phyloP scores from a whole-genome alignment of 2,797 vertebrate species.

The Sebastiscus tertius region DNA sequence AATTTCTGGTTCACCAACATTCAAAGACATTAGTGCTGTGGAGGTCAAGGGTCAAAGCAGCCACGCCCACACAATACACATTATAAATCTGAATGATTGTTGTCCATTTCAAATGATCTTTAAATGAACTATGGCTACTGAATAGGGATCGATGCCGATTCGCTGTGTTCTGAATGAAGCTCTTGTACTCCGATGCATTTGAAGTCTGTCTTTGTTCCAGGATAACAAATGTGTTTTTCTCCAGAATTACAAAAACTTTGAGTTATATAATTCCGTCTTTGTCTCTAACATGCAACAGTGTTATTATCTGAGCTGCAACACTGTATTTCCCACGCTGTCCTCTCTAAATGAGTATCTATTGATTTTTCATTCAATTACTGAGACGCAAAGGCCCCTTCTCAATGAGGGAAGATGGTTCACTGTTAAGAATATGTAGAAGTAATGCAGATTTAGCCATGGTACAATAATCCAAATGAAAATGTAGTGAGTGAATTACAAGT shows the following conservation, averaged over 20 bases:
- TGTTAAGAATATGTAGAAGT: background rate
- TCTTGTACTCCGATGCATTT: background rate
- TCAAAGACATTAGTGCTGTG: background rate
- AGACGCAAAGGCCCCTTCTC: background rate
- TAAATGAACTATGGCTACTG: conserved; percentile 5
- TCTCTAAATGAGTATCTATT: background rate
- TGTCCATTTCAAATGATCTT: conserved; percentile 1
- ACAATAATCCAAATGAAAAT: background rate
- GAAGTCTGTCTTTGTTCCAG: background rate
- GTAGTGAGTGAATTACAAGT: background rate
- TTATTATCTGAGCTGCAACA: background rate
- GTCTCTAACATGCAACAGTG: background rate
- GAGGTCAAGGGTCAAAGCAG: conserved; percentile 44
- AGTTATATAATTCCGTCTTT: background rate
- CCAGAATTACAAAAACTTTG: background rate
- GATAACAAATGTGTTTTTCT: background rate
- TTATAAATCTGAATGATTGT: conserved; percentile 22
- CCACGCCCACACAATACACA: background rate
- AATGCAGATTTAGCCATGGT: background rate
- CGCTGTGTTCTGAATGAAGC: background rate
- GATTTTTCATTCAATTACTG: background rate
- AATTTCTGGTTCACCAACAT: background rate
- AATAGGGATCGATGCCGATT: background rate
- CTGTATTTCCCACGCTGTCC: background rate
- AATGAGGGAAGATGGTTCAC: background rate